A percentile compares a stretch with the other conserved stretches of the same genome.
Evolutionary conservation across 2,888 invertebrate species (phyloP).

Genomic region (Heteromurus nitidus): DNA sequence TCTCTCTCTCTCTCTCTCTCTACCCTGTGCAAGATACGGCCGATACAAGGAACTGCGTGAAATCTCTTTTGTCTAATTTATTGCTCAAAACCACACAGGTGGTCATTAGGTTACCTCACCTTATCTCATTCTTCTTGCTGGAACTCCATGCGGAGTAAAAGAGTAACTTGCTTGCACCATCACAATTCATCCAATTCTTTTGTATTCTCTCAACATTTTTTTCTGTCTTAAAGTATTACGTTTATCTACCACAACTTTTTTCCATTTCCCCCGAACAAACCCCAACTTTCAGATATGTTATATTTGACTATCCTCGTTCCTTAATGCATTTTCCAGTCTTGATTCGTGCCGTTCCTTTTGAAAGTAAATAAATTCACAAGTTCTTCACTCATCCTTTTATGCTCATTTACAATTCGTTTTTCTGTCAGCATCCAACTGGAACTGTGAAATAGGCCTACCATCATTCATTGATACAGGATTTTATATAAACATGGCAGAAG

Average conservation of each 20-base stretch:
- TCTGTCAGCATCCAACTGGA: not conserved
- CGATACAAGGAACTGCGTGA: slow-evolving; percentile 57
- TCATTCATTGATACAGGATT: too few species aligned
- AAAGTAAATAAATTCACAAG: slow-evolving; percentile 47
- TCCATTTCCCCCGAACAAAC: not conserved
- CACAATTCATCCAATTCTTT: slow-evolving; percentile 9
- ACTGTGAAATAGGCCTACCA: not conserved
- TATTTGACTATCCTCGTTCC: slow-evolving; percentile 7
- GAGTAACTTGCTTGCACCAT: slow-evolving; percentile 42
- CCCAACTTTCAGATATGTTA: not conserved
- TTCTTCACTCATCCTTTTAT: slow-evolving; percentile 48
- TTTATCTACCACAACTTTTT: slow-evolving; percentile 10
- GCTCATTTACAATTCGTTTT: slow-evolving; percentile 35
- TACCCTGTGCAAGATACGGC: too few species aligned
- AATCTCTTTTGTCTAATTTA: slow-evolving; percentile 72
- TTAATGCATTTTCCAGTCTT: too few species aligned
- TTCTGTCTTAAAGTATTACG: not conserved
- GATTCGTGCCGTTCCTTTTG: slow-evolving; percentile 33
- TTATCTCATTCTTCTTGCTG: slow-evolving; percentile 42
- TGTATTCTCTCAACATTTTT: slow-evolving; percentile 30
- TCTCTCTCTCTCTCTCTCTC: too few species aligned
- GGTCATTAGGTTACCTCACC: slow-evolving; percentile 72
- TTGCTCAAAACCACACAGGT: slow-evolving; percentile 72
- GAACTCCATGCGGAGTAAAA: slow-evolving; percentile 26
- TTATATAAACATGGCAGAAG: too few species aligned